phyloP scores from a whole-genome alignment of 2,797 vertebrate species.

The Diplodus sargus region DNA sequence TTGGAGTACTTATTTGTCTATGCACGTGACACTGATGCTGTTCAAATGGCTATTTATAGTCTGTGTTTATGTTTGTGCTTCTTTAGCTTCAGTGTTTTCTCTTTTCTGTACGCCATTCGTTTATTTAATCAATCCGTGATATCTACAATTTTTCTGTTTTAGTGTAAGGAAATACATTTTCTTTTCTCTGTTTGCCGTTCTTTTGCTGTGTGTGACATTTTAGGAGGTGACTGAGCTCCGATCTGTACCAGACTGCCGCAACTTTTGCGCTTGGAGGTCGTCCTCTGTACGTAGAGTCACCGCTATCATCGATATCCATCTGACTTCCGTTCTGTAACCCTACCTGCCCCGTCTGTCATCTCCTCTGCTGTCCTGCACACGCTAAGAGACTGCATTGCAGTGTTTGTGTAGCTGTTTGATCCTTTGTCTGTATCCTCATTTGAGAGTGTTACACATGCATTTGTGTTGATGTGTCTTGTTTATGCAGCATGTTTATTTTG shows the following conservation, averaged over 20 bases:
- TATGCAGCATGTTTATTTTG: slow-evolving; percentile 51
- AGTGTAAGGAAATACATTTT: slow-evolving; percentile 42
- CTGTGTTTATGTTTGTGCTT: slow-evolving; percentile 8
- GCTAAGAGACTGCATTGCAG: slow-evolving; percentile 59
- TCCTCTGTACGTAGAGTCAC: slow-evolving; percentile 80
- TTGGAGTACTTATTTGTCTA: slow-evolving; percentile 31
- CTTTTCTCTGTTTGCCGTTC: slow-evolving; percentile 61
- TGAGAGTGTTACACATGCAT: slow-evolving; percentile 41
- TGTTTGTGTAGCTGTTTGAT: slow-evolving; percentile 59
- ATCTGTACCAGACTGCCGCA: slow-evolving; percentile 76
- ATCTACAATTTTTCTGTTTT: slow-evolving; percentile 12
- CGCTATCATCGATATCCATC: slow-evolving; percentile 56
- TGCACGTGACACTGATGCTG: slow-evolving; percentile 26
- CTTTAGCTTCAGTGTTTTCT: slow-evolving; percentile 21
- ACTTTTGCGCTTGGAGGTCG: slow-evolving; percentile 84
- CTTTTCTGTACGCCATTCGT: slow-evolving; percentile 6
- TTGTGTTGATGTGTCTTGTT: slow-evolving; percentile 35
- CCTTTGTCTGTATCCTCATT: slow-evolving; percentile 40
- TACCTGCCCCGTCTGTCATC: slow-evolving; percentile 29
- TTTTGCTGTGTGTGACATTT: slow-evolving; percentile 73
- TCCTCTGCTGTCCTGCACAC: slow-evolving; percentile 35
- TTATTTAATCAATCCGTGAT: slow-evolving; percentile 11
- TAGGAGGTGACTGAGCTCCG: slow-evolving; percentile 80
- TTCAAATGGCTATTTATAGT: slow-evolving; percentile 40
- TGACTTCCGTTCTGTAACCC: slow-evolving; percentile 63